These are phyloP conservation scores for Leucophenga montana DNA, from an alignment of 2,888 invertebrate species.

Conservation along the genomic window DNA sequence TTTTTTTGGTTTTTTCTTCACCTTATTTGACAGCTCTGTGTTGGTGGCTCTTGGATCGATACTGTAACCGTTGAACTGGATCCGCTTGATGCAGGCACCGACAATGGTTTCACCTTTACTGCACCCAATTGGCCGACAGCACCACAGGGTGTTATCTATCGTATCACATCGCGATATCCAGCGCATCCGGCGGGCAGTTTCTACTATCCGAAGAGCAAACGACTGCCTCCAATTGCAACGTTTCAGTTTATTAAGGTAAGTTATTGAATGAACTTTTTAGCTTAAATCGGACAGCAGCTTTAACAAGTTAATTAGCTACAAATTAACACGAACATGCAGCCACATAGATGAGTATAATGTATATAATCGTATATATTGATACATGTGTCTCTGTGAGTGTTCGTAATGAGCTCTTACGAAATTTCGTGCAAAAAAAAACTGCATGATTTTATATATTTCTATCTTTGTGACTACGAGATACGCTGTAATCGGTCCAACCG, in stretches of 20 bases:
- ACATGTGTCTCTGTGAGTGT: constrained; percentile 11
- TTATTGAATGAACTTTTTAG: constrained; percentile 26
- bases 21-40: constrained; percentile 82
- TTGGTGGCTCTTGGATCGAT: constrained; percentile 93
- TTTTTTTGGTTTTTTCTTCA: too few species aligned
- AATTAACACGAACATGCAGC: constrained; percentile 56
- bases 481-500: too few species aligned
- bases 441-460: too few species aligned
- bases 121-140: constrained; percentile 97
- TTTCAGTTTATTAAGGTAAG: constrained; percentile 92
- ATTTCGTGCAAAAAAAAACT: too few species aligned
- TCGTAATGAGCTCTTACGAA: constrained; percentile 18
- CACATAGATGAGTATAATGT: neutral
- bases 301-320: constrained; percentile 66
- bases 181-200: constrained; percentile 95
- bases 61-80: constrained; percentile 92
- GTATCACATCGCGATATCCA: constrained; percentile 90
- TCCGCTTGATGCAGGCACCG: constrained; percentile 94
- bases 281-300: constrained; percentile 34
- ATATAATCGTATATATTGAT: too few species aligned
- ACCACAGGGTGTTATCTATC: constrained; percentile 89
- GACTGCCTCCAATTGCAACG: constrained; percentile 90
- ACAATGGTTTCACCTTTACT: constrained; percentile 96
- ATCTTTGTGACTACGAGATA: too few species aligned
- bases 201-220: constrained; percentile 90